Evolutionary conservation across 1,140 invertebrate genomes (phyloP), one percentile per base, ranked within the genome.

Genomic region (Lordiphosa mommai): DNA sequence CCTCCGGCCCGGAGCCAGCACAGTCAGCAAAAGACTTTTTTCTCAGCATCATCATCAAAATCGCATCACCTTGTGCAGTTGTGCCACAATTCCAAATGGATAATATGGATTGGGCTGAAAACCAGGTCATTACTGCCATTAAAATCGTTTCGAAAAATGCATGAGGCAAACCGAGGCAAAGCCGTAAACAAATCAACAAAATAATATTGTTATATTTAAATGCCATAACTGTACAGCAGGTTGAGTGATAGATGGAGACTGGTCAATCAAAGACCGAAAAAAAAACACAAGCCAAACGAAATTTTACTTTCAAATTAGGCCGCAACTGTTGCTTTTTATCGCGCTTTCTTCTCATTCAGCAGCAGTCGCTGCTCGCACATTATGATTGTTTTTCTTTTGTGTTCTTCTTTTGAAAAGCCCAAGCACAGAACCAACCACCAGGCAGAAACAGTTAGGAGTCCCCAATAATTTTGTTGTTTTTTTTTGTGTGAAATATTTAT

Each of bases 291-390:
- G 20, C 20, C 16, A 43, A 55, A 53, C 51, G 50, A 82, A 82
- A 82, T 82, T 82, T 82, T 82, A 82, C 77, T 82, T 82, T 82
- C 77, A 82, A 82, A 82, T 82, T 82, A 82, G 77, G 77, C 77
- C 77, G 77, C 77, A 82, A 79, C 76, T 82, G 76, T 82, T 82
- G 76, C 76, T 82, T 84, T 67, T 82, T 82, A 82, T 82, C 77
- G 77, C 77, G 77, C 77, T 82, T 84, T 82, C 72, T 84, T 82
- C 76, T 71, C 63, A 67, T 67, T 67, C 72, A 76, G 76, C 72
- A 76, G 76, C 14, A 43, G 23, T 43, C 40, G 23, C 76, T 76
- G 56, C 47, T 76, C 46, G 64, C 46, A 63, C 71, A 80, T 82
- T 76, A 76, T 82, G 66, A 61, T 73, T 60, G 52, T 69, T 48